Percentiles rank a stretch among this genome's conserved stretches.
These are phyloP conservation scores for Apogon hyalosoma DNA, from an alignment of 2,797 vertebrate species.

Conservation along the genomic window DNA sequence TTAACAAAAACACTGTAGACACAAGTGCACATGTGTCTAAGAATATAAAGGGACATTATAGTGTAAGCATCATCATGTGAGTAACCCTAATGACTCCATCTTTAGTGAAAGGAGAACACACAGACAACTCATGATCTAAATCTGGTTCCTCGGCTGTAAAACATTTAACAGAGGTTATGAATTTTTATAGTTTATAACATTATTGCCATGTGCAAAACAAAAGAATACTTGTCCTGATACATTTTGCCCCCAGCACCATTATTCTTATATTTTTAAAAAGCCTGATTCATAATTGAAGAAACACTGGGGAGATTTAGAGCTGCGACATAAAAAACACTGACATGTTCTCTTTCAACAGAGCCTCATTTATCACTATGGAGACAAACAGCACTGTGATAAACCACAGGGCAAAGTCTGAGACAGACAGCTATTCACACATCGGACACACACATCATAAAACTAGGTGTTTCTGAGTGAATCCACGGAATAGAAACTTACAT, in stretches of 20 bases:
- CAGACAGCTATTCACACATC: slow-evolving; percentile 8
- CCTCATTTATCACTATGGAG: slow-evolving; percentile 74
- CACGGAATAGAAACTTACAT: slow-evolving; percentile 85
- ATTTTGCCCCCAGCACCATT: slow-evolving; percentile 8
- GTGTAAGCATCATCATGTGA: background rate
- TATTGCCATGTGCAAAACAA: slow-evolving; percentile 2
- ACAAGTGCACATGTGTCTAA: background rate
- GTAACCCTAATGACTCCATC: slow-evolving; percentile 1
- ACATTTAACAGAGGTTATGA: slow-evolving; percentile 14
- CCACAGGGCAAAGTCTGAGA: slow-evolving; percentile 78
- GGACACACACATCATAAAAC: slow-evolving; percentile 68
- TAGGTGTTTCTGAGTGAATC: slow-evolving; percentile 20
- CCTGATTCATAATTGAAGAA: slow-evolving; percentile 44
- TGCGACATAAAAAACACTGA: slow-evolving; percentile 44
- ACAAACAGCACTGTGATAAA: slow-evolving; percentile 72
- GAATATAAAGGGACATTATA: slow-evolving; percentile 38
- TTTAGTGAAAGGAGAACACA: slow-evolving; percentile 1
- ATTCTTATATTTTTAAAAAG: slow-evolving; percentile 36
- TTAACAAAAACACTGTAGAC: slow-evolving; percentile 12
- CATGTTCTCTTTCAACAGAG: slow-evolving; percentile 57
- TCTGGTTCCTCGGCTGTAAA: background rate
- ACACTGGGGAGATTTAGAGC: slow-evolving; percentile 50
- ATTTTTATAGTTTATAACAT: background rate
- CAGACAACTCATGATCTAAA: background rate
- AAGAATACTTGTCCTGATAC: background rate